phyloP scores from a whole-genome alignment of 2,888 invertebrate genomes.

The Drosophila tanythrix region DNA sequence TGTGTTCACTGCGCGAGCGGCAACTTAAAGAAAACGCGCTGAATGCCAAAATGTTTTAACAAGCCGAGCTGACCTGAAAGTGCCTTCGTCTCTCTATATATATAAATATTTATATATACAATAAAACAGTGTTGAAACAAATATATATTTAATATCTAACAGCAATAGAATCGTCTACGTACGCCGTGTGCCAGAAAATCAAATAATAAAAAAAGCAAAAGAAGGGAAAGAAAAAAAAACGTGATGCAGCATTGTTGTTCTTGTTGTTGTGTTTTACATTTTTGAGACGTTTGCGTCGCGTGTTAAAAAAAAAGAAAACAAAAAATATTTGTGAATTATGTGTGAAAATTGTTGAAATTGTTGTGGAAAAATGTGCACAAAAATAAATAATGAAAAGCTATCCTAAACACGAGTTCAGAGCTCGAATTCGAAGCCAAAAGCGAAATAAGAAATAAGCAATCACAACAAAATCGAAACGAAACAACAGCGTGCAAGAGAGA shows the following conservation, averaged over 20 bases:
- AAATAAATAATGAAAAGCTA: slow-evolving; percentile 45
- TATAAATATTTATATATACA: slow-evolving; percentile 25
- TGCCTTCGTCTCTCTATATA: slow-evolving; percentile 28
- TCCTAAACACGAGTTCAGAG: slow-evolving; percentile 38
- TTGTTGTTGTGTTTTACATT: slow-evolving; percentile 29
- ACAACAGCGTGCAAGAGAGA: slow-evolving; percentile 37
- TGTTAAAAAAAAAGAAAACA: not conserved
- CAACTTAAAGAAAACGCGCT: slow-evolving; percentile 54
- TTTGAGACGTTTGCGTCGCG: slow-evolving; percentile 55
- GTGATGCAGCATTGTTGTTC: slow-evolving; percentile 59
- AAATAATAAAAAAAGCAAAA: slow-evolving; percentile 15
- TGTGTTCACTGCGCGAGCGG: slow-evolving; percentile 65
- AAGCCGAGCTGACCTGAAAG: slow-evolving; percentile 44
- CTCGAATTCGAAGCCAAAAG: slow-evolving; percentile 39
- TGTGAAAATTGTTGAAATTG: slow-evolving; percentile 68
- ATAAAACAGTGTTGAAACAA: slow-evolving; percentile 33
- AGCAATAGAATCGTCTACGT: slow-evolving; percentile 55
- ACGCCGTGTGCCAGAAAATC: slow-evolving; percentile 50
- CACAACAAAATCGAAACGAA: slow-evolving; percentile 76
- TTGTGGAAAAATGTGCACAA: slow-evolving; percentile 59
- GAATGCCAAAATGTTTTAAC: slow-evolving; percentile 40
- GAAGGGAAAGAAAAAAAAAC: slow-evolving; percentile 45
- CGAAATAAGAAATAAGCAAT: slow-evolving; percentile 71
- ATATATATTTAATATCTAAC: slow-evolving; percentile 13
- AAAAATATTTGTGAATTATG: slow-evolving; percentile 63